A percentile compares a stretch with the other conserved stretches of the same genome.
Conservation (phyloP, 2,113 vertebrate genomes). For the Ceratotherium simum region DNA sequence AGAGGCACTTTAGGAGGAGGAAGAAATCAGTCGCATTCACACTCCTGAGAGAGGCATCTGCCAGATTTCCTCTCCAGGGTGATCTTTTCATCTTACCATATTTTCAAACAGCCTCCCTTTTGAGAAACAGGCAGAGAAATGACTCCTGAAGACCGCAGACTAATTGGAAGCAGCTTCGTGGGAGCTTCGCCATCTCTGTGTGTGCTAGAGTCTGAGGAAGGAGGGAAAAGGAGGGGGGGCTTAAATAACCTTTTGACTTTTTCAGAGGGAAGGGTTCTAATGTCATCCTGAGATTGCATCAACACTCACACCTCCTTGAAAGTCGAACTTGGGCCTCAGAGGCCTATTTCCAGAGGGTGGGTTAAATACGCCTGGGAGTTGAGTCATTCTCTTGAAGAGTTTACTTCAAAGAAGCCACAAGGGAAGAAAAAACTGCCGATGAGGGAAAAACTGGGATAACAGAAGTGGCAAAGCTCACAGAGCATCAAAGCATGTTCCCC, state of each 20-base stretch:
- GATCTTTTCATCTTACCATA: not conserved
- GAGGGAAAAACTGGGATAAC: not conserved
- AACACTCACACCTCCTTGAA: not conserved
- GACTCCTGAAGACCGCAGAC: not conserved
- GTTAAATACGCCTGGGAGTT: not conserved
- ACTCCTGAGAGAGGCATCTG: not conserved
- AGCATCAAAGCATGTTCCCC: not conserved
- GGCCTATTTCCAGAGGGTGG: not conserved
- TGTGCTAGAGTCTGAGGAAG: not conserved
- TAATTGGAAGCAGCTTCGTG: not conserved
- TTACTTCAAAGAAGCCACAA: not conserved
- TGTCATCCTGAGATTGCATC: not conserved
- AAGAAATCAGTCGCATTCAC: not conserved
- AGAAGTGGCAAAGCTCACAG: not conserved
- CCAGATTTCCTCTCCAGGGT: not conserved
- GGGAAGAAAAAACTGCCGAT: not conserved
- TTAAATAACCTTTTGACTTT: not conserved
- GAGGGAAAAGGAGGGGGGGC: too few species aligned
- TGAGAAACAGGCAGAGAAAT: not conserved
- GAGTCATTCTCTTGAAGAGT: not conserved
- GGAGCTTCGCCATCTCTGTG: not conserved
- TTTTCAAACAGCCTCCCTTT: not conserved
- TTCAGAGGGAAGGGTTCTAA: not conserved
- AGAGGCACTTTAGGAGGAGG: not conserved
- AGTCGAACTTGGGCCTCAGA: not conserved